Percentiles rank a stretch among this genome's conserved stretches.
phyloP scores from a whole-genome alignment of 2,888 invertebrate species.

The Rapana venosa region DNA sequence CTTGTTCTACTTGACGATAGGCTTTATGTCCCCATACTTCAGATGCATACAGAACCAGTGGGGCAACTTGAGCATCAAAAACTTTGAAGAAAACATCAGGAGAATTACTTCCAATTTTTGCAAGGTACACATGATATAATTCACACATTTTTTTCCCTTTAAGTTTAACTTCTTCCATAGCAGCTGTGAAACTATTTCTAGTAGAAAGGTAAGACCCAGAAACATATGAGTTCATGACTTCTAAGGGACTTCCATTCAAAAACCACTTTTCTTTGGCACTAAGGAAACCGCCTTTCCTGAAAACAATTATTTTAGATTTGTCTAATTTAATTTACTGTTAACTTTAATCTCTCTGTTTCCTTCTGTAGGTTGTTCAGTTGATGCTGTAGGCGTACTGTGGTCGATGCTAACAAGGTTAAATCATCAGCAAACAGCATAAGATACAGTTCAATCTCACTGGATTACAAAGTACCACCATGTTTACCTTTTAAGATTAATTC shows the following conservation, averaged over 20 bases:
- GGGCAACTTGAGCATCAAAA: neutral
- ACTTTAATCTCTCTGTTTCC: neutral
- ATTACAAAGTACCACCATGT: neutral
- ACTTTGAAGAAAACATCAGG: neutral
- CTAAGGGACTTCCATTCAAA: neutral
- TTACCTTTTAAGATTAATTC: neutral
- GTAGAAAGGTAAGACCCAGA: neutral
- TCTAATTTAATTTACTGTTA: neutral
- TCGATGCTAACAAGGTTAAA: neutral
- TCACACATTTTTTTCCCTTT: neutral
- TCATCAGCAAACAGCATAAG: neutral
- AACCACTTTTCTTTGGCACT: neutral
- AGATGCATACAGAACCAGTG: neutral
- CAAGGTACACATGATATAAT: neutral
- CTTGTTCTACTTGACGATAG: neutral
- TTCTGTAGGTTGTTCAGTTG: neutral
- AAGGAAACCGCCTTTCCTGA: neutral
- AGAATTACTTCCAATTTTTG: neutral
- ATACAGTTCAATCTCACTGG: neutral
- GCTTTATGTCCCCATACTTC: neutral
- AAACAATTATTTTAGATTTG: neutral
- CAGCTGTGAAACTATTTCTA: neutral
- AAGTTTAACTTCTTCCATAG: neutral
- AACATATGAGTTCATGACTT: neutral
- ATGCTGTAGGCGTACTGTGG: neutral